A percentile compares a stretch with the other conserved stretches of the same genome.
Conservation (phyloP, 1,140 invertebrate species). For the Drosophila nigromelanica region DNA sequence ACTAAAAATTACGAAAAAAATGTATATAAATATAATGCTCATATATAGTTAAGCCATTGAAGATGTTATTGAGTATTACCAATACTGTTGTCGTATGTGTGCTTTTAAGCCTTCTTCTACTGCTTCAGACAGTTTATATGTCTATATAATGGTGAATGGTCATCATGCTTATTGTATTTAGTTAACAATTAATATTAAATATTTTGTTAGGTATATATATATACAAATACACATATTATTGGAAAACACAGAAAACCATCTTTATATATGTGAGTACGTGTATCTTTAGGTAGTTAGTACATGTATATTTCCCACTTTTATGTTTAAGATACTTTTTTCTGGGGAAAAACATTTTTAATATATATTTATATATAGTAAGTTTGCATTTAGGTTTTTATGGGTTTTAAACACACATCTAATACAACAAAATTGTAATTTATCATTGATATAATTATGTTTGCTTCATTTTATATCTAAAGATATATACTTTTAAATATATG, state of each 20-base stretch:
- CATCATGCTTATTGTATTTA: constrained; percentile 75
- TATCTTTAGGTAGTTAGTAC: constrained; percentile 33
- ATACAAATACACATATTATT: constrained; percentile 60
- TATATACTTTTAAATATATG: constrained; percentile 50
- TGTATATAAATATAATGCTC: constrained; percentile 2
- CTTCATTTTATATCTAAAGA: constrained; percentile 40
- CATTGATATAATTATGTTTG: constrained; percentile 48
- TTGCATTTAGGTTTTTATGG: constrained; percentile 31
- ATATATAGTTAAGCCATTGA: constrained; percentile 22
- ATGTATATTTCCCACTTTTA: constrained; percentile 38
- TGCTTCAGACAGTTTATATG: constrained; percentile 1
- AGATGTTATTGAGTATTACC: constrained; percentile 35
- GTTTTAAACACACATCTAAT: constrained; percentile 69
- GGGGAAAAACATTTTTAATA: constrained; percentile 45
- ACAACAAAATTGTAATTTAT: constrained; percentile 58
- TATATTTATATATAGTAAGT: constrained; percentile 4
- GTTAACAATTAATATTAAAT: constrained; percentile 67
- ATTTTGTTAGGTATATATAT: constrained; percentile 48
- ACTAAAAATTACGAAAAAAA: not conserved
- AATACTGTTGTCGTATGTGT: constrained; percentile 60
- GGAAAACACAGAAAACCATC: constrained; percentile 78
- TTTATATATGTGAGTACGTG: constrained; percentile 41
- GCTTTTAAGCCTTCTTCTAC: constrained; percentile 7
- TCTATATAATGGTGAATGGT: constrained; percentile 51
- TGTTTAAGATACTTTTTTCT: constrained; percentile 8